Evolutionary conservation across 2,888 invertebrate species (phyloP), one percentile per base, ranked within the genome.

Genomic region (Chalcosyrphus nemorum): DNA sequence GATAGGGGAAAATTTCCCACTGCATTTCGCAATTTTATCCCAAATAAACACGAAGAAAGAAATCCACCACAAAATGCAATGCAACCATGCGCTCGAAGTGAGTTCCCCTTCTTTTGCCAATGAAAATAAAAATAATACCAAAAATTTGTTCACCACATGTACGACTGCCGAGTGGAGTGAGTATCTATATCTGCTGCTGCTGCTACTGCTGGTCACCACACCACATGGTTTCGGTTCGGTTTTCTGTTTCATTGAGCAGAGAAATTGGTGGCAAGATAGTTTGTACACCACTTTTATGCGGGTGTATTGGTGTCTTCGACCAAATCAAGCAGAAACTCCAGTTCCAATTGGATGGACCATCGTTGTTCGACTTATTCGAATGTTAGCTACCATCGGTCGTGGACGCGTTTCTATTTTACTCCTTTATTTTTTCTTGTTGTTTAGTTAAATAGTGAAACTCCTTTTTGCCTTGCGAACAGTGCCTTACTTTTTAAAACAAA

Each of bases 351-450:
- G 76, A 81, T 86, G 86, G 84, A 85, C 81, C 86, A 77, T 56
- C 61, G 66, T 54, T 81, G 84, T 76, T 84, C 80, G 86, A 86
- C 80, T 87, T 88, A 86, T 88, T 88, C 88, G 87, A 87, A 86
- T 81, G 86, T 86, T 86, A 87, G 86, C 87, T 87, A 86, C 82
- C 87, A 86, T 81, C 86, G 86, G 85, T 86, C 87, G 88, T 86
- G 87, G 88, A 88, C 87, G 88, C 87, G 87, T 88, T 88, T 87
- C 38, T 75, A 38, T 76, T 82, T 86, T 38, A 63, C 66, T 75
- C 76, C 77, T 54, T 38, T 66, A 70, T 56, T 57, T 77, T 45
- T 15, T 54, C 15, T 65, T 76, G 9, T 50, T 63, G 2, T 57
- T 43, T n/a, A 35, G 82, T 54, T 59, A 13, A 61, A 47, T 74